These are phyloP conservation scores for Lepidurus arcticus DNA, from an alignment of 1,140 invertebrate genomes.

Conservation along the genomic window DNA sequence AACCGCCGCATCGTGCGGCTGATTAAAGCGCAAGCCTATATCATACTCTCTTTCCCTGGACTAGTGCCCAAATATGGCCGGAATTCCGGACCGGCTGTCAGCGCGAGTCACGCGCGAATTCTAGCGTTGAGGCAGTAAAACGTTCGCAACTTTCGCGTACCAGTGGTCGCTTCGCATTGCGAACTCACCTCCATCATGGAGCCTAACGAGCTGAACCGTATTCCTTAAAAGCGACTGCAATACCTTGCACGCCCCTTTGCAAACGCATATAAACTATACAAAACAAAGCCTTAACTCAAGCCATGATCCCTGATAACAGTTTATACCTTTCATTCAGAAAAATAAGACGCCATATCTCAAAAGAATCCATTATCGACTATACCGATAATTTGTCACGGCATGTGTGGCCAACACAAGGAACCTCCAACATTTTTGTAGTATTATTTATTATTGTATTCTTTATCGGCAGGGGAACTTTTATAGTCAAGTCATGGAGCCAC, in stretches of 20 bases:
- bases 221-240: background rate
- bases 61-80: background rate
- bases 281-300: background rate
- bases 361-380: background rate
- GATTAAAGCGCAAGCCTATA: constrained; percentile 3
- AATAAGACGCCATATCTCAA: background rate
- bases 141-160: background rate
- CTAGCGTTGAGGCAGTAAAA: background rate
- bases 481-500: too few relatives aligned
- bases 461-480: background rate
- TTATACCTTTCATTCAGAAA: background rate
- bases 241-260: background rate
- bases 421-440: too few relatives aligned
- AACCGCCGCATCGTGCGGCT: background rate
- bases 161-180: background rate
- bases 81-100: constrained; percentile 6
- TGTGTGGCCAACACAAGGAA: background rate
- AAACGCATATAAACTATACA: background rate
- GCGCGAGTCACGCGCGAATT: constrained; percentile 3
- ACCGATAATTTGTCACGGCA: background rate
- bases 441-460: too few relatives aligned
- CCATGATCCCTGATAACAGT: background rate
- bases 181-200: background rate
- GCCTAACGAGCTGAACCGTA: background rate
- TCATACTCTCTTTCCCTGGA: background rate